Conservation (phyloP, 1,140 invertebrate species). For the Calliopsis andreniformis region DNA sequence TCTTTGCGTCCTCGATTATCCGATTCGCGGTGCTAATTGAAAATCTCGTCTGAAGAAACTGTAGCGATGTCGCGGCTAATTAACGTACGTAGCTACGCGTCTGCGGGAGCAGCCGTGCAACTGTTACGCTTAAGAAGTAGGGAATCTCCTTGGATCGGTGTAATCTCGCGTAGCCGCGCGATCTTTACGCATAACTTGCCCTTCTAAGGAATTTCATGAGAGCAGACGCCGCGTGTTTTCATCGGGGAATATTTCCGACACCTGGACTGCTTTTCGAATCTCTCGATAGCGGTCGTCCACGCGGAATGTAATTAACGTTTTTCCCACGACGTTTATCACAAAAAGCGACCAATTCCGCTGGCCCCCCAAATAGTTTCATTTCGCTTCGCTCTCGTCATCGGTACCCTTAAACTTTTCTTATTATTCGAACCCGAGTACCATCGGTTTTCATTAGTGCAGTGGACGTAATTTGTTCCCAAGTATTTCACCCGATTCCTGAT, state of each 20-base stretch:
- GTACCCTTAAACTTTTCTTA: conserved; percentile 76
- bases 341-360: conserved; percentile 64
- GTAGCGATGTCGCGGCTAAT: conserved; percentile 51
- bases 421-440: conserved; percentile 59
- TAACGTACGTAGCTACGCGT: conserved; percentile 43
- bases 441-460: conserved; percentile 38
- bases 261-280: conserved; percentile 66
- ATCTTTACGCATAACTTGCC: conserved; percentile 49
- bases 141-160: conserved; percentile 44
- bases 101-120: conserved; percentile 16
- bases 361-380: neutral
- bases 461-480: conserved; percentile 32
- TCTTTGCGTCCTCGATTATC: conserved; percentile 37
- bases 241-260: conserved; percentile 20
- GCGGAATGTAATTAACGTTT: conserved; percentile 77
- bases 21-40: conserved; percentile 57
- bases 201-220: conserved; percentile 52
- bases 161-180: conserved; percentile 41
- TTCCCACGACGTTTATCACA: conserved; percentile 71
- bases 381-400: conserved; percentile 28
- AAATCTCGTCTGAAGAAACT: conserved; percentile 53
- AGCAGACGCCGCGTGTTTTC: conserved; percentile 23
- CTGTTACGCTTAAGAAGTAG: conserved; percentile 25
- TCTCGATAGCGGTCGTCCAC: conserved; percentile 69
- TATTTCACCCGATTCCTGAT: neutral